Conservation (phyloP, 2,888 invertebrate genomes). For the Allygus modestus region DNA sequence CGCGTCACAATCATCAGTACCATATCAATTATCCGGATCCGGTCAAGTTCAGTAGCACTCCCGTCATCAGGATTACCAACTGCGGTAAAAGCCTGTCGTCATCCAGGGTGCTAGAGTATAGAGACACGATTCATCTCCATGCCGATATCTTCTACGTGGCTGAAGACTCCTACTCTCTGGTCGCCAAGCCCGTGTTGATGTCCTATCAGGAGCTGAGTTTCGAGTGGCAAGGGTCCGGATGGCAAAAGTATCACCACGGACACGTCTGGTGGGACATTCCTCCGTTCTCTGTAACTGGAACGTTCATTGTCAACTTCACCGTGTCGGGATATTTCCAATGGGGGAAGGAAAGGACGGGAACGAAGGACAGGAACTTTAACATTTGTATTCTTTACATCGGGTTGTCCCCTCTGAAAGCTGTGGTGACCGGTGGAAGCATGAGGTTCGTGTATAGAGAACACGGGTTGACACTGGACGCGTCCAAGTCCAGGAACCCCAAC, state of each 20-base stretch:
- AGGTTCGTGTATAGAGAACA: background rate
- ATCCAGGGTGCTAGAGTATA: background rate
- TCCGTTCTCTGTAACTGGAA: background rate
- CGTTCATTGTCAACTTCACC: background rate
- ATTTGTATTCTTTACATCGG: background rate
- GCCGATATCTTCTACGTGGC: background rate
- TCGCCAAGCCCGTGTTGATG: background rate
- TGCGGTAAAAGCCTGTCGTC: background rate
- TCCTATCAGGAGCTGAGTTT: background rate
- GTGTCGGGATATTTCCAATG: background rate
- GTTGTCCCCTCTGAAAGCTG: background rate
- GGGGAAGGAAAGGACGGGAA: background rate
- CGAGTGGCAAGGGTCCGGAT: background rate
- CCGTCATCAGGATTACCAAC: background rate
- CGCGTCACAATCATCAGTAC: background rate
- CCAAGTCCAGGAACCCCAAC: background rate
- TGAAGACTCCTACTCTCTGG: background rate
- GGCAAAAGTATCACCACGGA: background rate
- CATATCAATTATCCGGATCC: background rate
- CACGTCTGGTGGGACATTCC: background rate
- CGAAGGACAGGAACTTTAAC: background rate
- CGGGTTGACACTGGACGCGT: background rate
- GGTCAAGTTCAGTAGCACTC: background rate
- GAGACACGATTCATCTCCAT: background rate
- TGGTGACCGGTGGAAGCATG: background rate